phyloP scores from a whole-genome alignment of 2,888 invertebrate genomes.

The Dolomedes plantarius region DNA sequence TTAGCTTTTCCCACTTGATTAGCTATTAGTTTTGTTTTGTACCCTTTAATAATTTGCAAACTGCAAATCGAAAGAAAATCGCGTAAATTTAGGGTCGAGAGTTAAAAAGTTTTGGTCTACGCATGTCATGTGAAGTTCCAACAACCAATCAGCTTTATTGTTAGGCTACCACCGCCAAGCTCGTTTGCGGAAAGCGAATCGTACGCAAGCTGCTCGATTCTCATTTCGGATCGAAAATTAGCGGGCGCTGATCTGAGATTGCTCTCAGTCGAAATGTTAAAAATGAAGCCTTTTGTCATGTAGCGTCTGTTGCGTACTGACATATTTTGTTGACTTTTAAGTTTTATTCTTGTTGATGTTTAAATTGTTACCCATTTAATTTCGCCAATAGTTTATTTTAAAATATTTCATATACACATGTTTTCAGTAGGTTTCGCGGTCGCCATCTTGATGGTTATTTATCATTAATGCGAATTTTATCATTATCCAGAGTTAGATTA shows the following conservation, averaged over 20 bases:
- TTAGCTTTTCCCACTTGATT: too few species aligned
- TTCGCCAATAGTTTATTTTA: slow-evolving; percentile 19
- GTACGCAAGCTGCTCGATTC: slow-evolving; percentile 66
- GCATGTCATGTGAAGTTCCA: slow-evolving; percentile 58
- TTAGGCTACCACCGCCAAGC: slow-evolving; percentile 65
- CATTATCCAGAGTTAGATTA: neutral
- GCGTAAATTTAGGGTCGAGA: too few species aligned
- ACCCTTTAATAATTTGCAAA: too few species aligned
- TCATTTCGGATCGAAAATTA: slow-evolving; percentile 66
- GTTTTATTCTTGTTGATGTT: slow-evolving; percentile 44
- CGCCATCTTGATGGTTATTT: slow-evolving; percentile 64
- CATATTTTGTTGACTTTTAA: slow-evolving; percentile 30
- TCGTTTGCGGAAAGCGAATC: slow-evolving; percentile 71
- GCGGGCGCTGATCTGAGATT: slow-evolving; percentile 35
- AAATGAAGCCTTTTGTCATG: slow-evolving; percentile 34
- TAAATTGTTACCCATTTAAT: slow-evolving; percentile 18
- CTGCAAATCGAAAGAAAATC: too few species aligned
- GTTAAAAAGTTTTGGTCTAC: slow-evolving; percentile 21
- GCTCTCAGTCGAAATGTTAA: slow-evolving; percentile 13
- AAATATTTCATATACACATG: slow-evolving; percentile 60
- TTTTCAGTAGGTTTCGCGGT: slow-evolving; percentile 53
- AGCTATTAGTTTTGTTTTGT: too few species aligned
- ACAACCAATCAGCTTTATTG: slow-evolving; percentile 51
- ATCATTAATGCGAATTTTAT: slow-evolving; percentile 41
- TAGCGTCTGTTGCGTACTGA: slow-evolving; percentile 11